Percentiles rank a stretch among this genome's conserved stretches.
Evolutionary conservation across 2,797 vertebrate species (phyloP).

Genomic region (Falco biarmicus): DNA sequence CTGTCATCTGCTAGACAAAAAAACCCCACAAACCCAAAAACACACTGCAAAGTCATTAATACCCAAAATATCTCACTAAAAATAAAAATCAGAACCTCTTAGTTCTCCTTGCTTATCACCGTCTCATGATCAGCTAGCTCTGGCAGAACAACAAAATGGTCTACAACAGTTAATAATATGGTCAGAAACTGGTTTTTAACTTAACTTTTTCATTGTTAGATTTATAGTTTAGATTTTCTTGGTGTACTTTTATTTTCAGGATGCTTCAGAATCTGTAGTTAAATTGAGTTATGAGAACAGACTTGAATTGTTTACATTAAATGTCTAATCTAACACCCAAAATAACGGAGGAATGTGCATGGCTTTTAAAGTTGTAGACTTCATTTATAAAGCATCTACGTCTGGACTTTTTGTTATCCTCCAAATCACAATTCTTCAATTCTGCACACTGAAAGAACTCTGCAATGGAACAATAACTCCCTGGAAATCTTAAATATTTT

Average conservation of each 20-base stretch:
- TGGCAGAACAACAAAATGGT: not conserved
- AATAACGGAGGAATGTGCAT: not conserved
- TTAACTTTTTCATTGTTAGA: not conserved
- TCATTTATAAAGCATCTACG: not conserved
- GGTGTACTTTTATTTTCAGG: not conserved
- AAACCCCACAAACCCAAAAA: not conserved
- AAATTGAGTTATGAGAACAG: not conserved
- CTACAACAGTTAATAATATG: not conserved
- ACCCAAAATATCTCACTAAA: constrained; percentile 49
- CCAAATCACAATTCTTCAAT: not conserved
- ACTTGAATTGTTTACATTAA: not conserved
- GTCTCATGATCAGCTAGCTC: constrained; percentile 6
- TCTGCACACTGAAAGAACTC: not conserved
- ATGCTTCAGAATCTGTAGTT: not conserved
- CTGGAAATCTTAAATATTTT: not conserved
- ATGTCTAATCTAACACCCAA: not conserved
- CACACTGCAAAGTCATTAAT: constrained; percentile 22
- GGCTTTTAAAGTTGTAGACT: not conserved
- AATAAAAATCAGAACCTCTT: constrained; percentile 62
- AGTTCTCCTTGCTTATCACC: constrained; percentile 38
- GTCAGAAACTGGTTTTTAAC: not conserved
- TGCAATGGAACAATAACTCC: not conserved
- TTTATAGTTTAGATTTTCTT: not conserved
- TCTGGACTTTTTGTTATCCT: not conserved
- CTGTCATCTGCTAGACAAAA: constrained; percentile 20